Conservation (phyloP, 37 sponge, comb jelly and placozoan species). For the Tethya wilhelma region DNA sequence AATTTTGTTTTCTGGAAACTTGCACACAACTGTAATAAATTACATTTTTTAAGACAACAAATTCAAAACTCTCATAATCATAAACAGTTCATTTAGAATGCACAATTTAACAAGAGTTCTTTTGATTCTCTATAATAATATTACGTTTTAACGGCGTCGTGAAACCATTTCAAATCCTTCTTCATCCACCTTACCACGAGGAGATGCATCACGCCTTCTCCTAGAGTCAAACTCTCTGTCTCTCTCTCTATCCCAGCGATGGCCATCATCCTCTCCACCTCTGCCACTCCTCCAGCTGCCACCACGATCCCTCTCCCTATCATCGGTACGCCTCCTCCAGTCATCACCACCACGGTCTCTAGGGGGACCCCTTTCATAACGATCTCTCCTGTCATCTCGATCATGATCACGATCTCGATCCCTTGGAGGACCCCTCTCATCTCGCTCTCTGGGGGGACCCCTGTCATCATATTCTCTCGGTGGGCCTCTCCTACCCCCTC, state of each 20-base stretch:
- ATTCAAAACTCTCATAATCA: neutral
- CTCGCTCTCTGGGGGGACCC: neutral
- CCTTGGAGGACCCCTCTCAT: neutral
- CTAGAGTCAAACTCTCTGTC: conserved; percentile 1
- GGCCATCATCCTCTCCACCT: neutral
- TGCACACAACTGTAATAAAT: too few species aligned
- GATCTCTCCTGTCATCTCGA: conserved; percentile 1
- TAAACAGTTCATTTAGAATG: neutral
- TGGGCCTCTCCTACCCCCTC: neutral
- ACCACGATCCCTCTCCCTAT: neutral
- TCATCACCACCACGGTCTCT: neutral
- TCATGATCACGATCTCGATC: conserved; percentile 2
- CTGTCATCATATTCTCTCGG: neutral
- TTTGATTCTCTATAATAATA: neutral
- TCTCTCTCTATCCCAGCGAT: neutral
- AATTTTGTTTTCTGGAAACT: too few species aligned
- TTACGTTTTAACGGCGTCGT: neutral
- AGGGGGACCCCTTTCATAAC: neutral
- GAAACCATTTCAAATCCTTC: conserved; percentile 19
- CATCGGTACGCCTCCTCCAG: neutral
- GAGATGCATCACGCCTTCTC: conserved; percentile 1
- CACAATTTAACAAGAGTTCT: neutral
- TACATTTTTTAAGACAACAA: too few species aligned
- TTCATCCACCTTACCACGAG: conserved; percentile 6
- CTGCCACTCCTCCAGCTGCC: neutral